A percentile compares a stretch with the other conserved stretches of the same genome.
Conservation (phyloP, 2,888 invertebrate genomes). For the Branchipolynoe longqiensis region DNA sequence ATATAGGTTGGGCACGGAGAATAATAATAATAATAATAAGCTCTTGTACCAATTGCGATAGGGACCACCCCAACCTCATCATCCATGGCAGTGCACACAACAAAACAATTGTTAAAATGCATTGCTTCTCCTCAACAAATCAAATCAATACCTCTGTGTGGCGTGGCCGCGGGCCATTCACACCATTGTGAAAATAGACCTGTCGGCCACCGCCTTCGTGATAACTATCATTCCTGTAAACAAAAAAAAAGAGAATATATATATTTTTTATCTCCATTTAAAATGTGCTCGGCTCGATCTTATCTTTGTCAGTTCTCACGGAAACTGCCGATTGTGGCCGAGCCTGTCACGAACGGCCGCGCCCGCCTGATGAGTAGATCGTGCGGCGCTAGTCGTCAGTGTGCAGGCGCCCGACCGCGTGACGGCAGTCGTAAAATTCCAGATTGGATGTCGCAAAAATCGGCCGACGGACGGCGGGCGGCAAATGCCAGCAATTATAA, state of each 20-base stretch:
- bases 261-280: conserved; percentile 55
- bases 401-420: conserved; percentile 43
- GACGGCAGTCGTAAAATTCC: conserved; percentile 42
- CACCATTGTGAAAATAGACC: conserved; percentile 31
- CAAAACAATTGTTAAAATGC: too few species aligned
- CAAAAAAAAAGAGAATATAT: too few species aligned
- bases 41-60: too few species aligned
- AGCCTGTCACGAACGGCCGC: conserved; percentile 14
- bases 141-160: conserved; percentile 7
- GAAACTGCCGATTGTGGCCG: conserved; percentile 38
- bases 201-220: conserved; percentile 36
- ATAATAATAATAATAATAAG: too few species aligned
- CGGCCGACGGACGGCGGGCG: conserved; percentile 28
- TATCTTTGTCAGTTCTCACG: conserved; percentile 34
- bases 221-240: conserved; percentile 43
- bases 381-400: not conserved
- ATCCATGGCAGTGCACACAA: too few species aligned
- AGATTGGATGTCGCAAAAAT: conserved; percentile 51
- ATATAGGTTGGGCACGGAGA: too few species aligned
- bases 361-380: not conserved
- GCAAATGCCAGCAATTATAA: conserved; percentile 56
- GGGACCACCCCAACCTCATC: too few species aligned
- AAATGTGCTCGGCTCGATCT: conserved; percentile 47
- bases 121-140: too few species aligned
- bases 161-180: conserved; percentile 3